Evolutionary conservation across 2,888 invertebrate species (phyloP), one percentile per base, ranked within the genome.

Genomic region (Yponomeuta sedellus): DNA sequence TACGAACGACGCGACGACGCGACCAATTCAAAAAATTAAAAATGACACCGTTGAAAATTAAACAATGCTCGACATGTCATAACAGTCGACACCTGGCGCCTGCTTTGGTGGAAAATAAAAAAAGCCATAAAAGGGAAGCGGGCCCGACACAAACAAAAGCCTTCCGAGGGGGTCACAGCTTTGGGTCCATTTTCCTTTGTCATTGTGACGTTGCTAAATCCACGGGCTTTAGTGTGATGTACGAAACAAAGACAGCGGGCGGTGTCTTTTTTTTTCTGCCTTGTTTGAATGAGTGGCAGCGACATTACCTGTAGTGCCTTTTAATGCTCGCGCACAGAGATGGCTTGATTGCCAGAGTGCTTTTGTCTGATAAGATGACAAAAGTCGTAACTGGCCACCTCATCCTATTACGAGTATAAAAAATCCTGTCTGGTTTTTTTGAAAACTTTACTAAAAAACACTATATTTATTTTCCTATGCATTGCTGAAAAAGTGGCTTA

Each of bases 131-230:
- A 83, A 83, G 82, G 81, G 82, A 78, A 74, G 77, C 74, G 72
- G 76, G 76, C 82, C 85, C 83, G 82, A 83, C 78, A 79, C 83
- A 83, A 85, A 86, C 88, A 88, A 88, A 86, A 84, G 85, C 77
- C 79, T 79, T 78, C 81, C 85, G 77, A 80, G 83, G 80, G 83
- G 84, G 88, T 84, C 84, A 84, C 85, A 85, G 83, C 83, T 83
- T 81, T 78, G 76, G 78, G 81, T 80, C 79, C 81, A 82, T 82
- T 82, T 82, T 81, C 83, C 83, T 85, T 86, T 87, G 86, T 86
- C 82, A 82, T 77, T 68, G 78, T 84, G 83, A 84, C 84, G 79
- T 78, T 74, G 80, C 79, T 82, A 82, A 86, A 87, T 85, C 85
- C 83, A 75, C 34, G 28, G 58, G 64, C 56, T 64, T 63, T 64